A percentile compares a stretch with the other conserved stretches of the same genome.
Evolutionary conservation across 2,888 invertebrate species (phyloP).

Genomic region (Cerastoderma edule): DNA sequence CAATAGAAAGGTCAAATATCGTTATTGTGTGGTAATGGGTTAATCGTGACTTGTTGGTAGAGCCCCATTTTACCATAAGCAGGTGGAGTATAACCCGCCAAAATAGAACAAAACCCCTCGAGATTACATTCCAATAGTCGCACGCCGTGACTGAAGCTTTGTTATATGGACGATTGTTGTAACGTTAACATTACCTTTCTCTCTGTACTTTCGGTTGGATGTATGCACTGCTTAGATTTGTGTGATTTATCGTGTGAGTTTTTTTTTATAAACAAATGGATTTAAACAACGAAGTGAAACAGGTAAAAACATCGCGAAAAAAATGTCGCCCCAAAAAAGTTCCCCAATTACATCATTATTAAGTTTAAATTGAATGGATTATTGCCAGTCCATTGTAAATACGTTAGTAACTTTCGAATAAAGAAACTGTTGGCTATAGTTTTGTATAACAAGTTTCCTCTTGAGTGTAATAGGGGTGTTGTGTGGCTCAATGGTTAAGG

Average conservation of each 20-base stretch:
- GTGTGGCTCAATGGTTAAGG: no score
- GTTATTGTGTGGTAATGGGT: not conserved
- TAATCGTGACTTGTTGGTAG: not conserved
- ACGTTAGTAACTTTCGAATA: no score
- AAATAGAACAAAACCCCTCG: slow-evolving; percentile 20
- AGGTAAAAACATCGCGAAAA: no score
- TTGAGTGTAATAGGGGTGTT: no score
- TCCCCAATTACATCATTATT: no score
- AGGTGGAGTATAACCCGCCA: slow-evolving; percentile 6
- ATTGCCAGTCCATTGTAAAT: no score
- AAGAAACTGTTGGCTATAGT: no score
- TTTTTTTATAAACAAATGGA: no score
- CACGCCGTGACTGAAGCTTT: not conserved
- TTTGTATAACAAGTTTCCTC: no score
- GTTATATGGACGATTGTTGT: slow-evolving; percentile 17
- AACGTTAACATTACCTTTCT: slow-evolving; percentile 17
- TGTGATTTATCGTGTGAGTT: not conserved
- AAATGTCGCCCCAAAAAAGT: no score
- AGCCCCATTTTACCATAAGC: slow-evolving; percentile 5
- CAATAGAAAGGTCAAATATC: not conserved
- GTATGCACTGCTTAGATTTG: not conserved
- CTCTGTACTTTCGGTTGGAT: not conserved
- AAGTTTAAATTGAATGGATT: no score
- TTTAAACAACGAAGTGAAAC: no score
- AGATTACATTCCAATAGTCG: slow-evolving; percentile 18